These are phyloP conservation scores for Nematostella vectensis DNA, from an alignment of 92 coral and sea anemone genomes.

Conservation along the genomic window DNA sequence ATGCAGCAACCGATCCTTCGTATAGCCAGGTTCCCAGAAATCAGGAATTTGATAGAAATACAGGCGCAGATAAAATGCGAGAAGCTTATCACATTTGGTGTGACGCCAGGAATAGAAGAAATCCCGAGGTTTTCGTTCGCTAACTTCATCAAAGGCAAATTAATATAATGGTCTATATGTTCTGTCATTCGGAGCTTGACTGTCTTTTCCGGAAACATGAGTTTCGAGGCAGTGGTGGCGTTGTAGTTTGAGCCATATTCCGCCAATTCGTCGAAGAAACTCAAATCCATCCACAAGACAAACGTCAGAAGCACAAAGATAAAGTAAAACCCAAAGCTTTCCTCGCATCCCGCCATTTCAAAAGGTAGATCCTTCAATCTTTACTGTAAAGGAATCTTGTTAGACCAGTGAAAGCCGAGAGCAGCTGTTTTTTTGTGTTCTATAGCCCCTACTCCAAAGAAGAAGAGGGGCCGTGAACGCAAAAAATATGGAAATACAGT, in stretches of 20 bases:
- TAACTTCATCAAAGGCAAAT: constrained; percentile 59
- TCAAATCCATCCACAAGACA: constrained; percentile 77
- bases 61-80: constrained; percentile 62
- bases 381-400: background rate
- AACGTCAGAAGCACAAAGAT: constrained; percentile 63
- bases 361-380: background rate
- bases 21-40: constrained; percentile 45
- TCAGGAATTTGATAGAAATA: constrained; percentile 47
- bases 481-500: background rate
- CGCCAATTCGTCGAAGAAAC: constrained; percentile 71
- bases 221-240: constrained; percentile 53
- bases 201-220: constrained; percentile 60
- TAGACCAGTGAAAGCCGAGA: too few species aligned
- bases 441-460: background rate
- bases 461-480: background rate
- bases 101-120: constrained; percentile 47
- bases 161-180: constrained; percentile 70
- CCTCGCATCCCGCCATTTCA: constrained; percentile 65
- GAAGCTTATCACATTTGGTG: constrained; percentile 67
- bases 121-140: constrained; percentile 56
- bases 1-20: constrained; percentile 58
- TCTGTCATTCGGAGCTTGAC: constrained; percentile 78
- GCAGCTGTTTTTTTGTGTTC: too few species aligned
- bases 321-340: constrained; percentile 67
- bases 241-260: constrained; percentile 68